phyloP scores from a whole-genome alignment of 2,888 invertebrate genomes.

The Phyto melanocephala region DNA sequence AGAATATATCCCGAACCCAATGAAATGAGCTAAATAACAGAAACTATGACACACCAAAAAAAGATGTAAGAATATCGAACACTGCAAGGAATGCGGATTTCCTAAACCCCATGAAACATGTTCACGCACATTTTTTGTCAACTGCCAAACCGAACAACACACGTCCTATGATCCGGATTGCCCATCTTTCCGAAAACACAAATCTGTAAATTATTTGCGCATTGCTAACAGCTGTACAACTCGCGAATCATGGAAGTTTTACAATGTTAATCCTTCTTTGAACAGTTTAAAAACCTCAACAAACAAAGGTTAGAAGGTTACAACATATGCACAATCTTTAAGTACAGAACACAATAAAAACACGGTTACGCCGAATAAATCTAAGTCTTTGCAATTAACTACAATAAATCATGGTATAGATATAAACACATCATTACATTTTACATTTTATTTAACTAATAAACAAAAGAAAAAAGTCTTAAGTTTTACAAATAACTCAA shows the following conservation, averaged over 20 bases:
- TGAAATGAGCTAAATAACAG: neutral
- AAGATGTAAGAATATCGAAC: neutral
- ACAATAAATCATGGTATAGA: no score
- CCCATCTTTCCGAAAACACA: constrained; percentile 5
- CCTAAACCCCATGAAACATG: constrained; percentile 20
- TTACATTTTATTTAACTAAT: no score
- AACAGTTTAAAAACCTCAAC: neutral
- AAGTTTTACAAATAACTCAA: no score
- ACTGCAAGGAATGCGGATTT: constrained; percentile 13
- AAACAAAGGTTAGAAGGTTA: no score
- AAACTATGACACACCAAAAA: constrained; percentile 26
- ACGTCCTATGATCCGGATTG: constrained; percentile 2
- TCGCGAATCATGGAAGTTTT: neutral
- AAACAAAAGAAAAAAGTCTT: no score
- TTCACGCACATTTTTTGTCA: neutral
- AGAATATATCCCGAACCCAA: constrained; percentile 16
- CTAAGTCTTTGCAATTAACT: no score
- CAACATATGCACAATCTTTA: no score
- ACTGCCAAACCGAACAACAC: constrained; percentile 8
- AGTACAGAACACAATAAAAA: no score
- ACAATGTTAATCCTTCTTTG: neutral
- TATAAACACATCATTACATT: no score
- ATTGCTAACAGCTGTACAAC: neutral
- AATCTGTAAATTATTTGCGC: constrained; percentile 1
- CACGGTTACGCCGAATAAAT: no score